Evolutionary conservation across 2,797 vertebrate species (phyloP).

Genomic region (Rhinophrynus dorsalis): DNA sequence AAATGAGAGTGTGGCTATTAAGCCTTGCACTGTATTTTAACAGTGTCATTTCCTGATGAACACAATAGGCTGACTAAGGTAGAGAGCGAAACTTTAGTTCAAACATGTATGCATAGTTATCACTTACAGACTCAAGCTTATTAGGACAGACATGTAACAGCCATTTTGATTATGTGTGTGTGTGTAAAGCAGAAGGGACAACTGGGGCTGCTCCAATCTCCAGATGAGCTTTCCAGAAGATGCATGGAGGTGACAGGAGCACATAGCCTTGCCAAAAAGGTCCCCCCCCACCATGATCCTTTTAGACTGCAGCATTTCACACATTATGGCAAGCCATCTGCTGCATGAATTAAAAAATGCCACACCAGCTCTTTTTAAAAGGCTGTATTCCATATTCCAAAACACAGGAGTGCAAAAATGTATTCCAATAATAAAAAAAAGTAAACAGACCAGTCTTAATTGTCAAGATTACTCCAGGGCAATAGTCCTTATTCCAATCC

Average conservation of each 20-base stretch:
- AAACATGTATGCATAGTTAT: slow-evolving; percentile 58
- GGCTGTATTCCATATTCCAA: slow-evolving; percentile 63
- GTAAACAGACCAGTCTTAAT: slow-evolving; percentile 75
- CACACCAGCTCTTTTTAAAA: slow-evolving; percentile 63
- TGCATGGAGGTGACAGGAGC: slow-evolving; percentile 48
- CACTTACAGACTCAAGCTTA: slow-evolving; percentile 40
- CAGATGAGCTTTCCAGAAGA: slow-evolving; percentile 58
- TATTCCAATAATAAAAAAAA: slow-evolving; percentile 71
- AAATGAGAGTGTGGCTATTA: slow-evolving; percentile 50
- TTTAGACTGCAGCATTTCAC: slow-evolving; percentile 57
- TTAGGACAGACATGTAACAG: slow-evolving; percentile 50
- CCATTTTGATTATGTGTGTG: slow-evolving; percentile 54
- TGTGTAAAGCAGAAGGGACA: slow-evolving; percentile 51
- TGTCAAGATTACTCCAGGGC: slow-evolving; percentile 78
- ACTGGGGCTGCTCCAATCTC: slow-evolving; percentile 46
- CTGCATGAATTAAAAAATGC: slow-evolving; percentile 64
- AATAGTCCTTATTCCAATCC: slow-evolving; percentile 51
- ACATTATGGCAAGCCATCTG: slow-evolving; percentile 58
- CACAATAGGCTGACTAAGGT: slow-evolving; percentile 45
- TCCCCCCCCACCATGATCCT: slow-evolving; percentile 55
- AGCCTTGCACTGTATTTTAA: slow-evolving; percentile 52
- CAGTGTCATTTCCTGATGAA: slow-evolving; percentile 54
- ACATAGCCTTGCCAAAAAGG: slow-evolving; percentile 41
- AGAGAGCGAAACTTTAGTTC: slow-evolving; percentile 5
- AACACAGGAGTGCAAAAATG: slow-evolving; percentile 77